Evolutionary conservation across 1,140 invertebrate species (phyloP), one percentile per base, ranked within the genome.

Genomic region (Zaprionus vittiger): DNA sequence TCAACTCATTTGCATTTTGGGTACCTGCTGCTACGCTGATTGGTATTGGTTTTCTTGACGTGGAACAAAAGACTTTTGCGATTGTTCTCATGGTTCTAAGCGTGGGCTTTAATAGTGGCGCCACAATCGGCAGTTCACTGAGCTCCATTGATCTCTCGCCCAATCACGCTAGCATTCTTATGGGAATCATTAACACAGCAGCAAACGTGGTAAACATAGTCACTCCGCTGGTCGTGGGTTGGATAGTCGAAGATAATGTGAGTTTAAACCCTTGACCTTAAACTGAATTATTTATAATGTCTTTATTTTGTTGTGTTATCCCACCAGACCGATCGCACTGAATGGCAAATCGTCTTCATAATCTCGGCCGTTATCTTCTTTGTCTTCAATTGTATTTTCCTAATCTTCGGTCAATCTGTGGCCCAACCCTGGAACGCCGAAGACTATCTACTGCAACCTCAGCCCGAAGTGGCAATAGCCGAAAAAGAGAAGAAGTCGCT

Each of bases 391-490:
- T 65, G 67, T 6, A 22, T 86, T 6, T 92, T 72, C 38, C 24
- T 92, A 14, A 11, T 61, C 4, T 91, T 83, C 91, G 98, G 98
- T 83, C 96, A 97, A 0, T 98, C 98, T 96, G 97, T 96, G 1
- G 94, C 96, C 1, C 96, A 96, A 54, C 95, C 96, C 63, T 96
- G 98, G 71, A 96, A 98, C 93, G 94, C 95, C 2, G 93, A 97
- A 20, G 97, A 96, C 74, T 94, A 94, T 75, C 94, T 98, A 52
- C 93, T 97, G 28, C 14, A 34, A 1, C 60, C 17, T 5, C 24
- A 67, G 11, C 24, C 76, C 5, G 72, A 77, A 22, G 44, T 82
- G 55, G 66, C 62, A 17, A 41, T 34, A 38, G 17, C 1, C n/a
- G 47, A 62, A 31, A 49, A 9, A 11, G 31, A 34, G 54, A 71